phyloP scores from a whole-genome alignment of 2,888 invertebrate species.

The Amphiduros pacificus region DNA sequence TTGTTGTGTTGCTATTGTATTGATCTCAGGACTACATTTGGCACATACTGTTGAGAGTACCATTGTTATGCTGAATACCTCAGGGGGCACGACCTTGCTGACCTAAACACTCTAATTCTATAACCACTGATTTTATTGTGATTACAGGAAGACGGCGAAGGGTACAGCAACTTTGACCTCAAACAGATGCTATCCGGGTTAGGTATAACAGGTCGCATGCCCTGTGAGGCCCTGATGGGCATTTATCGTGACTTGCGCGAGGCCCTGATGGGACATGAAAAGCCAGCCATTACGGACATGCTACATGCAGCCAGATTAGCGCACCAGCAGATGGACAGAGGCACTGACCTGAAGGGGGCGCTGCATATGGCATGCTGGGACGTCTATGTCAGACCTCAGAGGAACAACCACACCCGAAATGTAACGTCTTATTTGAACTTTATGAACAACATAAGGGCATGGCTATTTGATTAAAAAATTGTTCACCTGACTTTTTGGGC shows the following conservation, averaged over 20 bases:
- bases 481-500: no score
- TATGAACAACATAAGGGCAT: no score
- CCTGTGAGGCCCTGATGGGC: conserved; percentile 40
- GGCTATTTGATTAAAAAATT: no score
- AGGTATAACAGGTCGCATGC: conserved; percentile 35
- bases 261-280: conserved; percentile 58
- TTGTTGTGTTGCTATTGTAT: no score
- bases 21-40: no score
- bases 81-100: not conserved
- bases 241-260: conserved; percentile 36
- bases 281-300: conserved; percentile 69
- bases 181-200: conserved; percentile 36
- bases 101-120: not conserved
- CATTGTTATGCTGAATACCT: not conserved
- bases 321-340: conserved; percentile 69
- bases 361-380: conserved; percentile 68
- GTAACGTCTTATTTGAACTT: no score
- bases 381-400: conserved; percentile 69
- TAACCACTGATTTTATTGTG: not conserved
- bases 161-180: conserved; percentile 40
- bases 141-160: conserved; percentile 43
- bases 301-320: conserved; percentile 70
- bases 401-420: conserved; percentile 34
- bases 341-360: conserved; percentile 65
- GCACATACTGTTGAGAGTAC: not conserved